Percentiles rank a stretch among this genome's conserved stretches.
Evolutionary conservation across 2,888 invertebrate species (phyloP).

Genomic region (Loripinus fragilis): DNA sequence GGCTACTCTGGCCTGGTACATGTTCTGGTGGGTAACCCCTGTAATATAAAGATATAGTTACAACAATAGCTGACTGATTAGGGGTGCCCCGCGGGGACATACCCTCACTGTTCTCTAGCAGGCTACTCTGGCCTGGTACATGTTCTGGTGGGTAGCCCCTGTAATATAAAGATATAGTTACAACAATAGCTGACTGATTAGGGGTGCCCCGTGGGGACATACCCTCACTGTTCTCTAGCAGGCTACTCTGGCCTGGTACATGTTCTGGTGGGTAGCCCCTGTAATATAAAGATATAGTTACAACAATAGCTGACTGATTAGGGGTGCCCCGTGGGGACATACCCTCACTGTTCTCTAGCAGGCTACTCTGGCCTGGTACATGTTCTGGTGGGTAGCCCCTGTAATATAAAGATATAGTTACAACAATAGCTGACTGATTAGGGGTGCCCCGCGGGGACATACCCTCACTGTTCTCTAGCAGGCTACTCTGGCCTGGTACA

Average conservation of each 20-base stretch:
- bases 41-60: conserved; percentile 52
- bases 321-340: conserved; percentile 53
- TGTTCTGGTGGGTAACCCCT: conserved; percentile 78
- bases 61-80: conserved; percentile 59
- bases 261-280: conserved; percentile 78
- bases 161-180: conserved; percentile 52
- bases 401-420: conserved; percentile 52
- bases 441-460: conserved; percentile 49
- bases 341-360: conserved; percentile 68
- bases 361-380: conserved; percentile 66
- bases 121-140: conserved; percentile 66
- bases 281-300: conserved; percentile 52
- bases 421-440: conserved; percentile 58
- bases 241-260: conserved; percentile 66
- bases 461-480: conserved; percentile 68
- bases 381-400: conserved; percentile 78
- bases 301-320: conserved; percentile 59
- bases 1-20: conserved; percentile 66
- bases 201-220: conserved; percentile 53
- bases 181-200: conserved; percentile 59
- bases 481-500: conserved; percentile 65
- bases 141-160: conserved; percentile 78
- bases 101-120: conserved; percentile 68
- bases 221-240: conserved; percentile 68
- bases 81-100: conserved; percentile 51